These are phyloP conservation scores for Timema podura DNA, from an alignment of 2,888 invertebrate genomes.

Conservation along the genomic window DNA sequence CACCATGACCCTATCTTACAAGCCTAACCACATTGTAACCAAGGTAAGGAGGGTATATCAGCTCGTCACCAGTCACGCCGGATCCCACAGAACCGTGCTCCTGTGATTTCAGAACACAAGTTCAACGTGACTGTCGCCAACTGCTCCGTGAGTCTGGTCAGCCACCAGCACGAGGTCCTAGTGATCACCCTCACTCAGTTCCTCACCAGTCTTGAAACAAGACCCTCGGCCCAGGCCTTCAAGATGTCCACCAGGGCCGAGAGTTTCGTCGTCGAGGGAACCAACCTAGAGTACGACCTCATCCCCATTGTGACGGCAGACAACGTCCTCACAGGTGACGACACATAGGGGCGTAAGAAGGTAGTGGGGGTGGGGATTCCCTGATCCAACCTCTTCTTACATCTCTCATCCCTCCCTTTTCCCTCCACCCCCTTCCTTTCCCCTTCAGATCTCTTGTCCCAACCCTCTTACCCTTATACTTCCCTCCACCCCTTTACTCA, in stretches of 20 bases:
- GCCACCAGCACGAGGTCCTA: constrained; percentile 64
- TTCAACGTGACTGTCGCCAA: constrained; percentile 71
- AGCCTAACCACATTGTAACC: too few relatives aligned
- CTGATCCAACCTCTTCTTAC: too few relatives aligned
- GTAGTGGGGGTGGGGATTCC: too few relatives aligned
- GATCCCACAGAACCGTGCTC: too few relatives aligned
- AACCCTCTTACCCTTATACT: neutral
- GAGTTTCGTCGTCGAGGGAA: constrained; percentile 71
- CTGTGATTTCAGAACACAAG: constrained; percentile 61
- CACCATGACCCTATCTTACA: too few relatives aligned
- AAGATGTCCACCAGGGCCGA: constrained; percentile 68
- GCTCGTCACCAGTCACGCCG: too few relatives aligned
- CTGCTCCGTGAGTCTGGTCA: constrained; percentile 63
- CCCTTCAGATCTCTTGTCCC: neutral
- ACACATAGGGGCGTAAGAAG: neutral
- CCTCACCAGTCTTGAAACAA: constrained; percentile 61
- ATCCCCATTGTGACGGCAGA: constrained; percentile 65
- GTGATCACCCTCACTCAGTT: constrained; percentile 70
- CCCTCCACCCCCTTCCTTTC: neutral
- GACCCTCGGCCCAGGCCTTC: constrained; percentile 62
- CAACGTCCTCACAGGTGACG: constrained; percentile 47
- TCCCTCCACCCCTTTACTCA: neutral
- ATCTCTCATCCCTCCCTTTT: neutral
- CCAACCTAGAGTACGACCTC: constrained; percentile 66
- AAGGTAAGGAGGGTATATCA: too few relatives aligned